phyloP scores from a whole-genome alignment of 2,797 vertebrate species.

The Cossypha dichroa region DNA sequence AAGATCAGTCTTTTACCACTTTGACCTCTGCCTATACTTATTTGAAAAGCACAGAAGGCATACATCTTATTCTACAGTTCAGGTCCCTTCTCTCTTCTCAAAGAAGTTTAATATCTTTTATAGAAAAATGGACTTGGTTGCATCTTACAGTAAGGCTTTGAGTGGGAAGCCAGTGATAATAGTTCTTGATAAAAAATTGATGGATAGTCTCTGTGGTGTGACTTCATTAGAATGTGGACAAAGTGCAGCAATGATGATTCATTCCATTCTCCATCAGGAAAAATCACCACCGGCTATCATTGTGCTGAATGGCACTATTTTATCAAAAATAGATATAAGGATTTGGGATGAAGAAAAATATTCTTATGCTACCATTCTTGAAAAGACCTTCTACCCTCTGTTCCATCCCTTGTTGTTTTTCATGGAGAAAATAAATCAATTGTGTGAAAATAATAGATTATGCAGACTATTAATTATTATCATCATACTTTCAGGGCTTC shows the following conservation, averaged over 20 bases:
- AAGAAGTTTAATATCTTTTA: not conserved
- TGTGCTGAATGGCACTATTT: not conserved
- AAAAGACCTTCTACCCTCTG: not conserved
- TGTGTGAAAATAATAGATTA: slow-evolving; percentile 49
- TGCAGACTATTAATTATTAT: slow-evolving; percentile 46
- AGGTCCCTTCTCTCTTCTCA: not conserved
- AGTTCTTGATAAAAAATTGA: not conserved
- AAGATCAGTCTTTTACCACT: not conserved
- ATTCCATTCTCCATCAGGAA: not conserved
- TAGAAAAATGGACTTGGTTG: not conserved
- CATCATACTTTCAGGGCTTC: slow-evolving; percentile 35
- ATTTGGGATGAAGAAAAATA: not conserved
- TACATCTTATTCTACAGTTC: not conserved
- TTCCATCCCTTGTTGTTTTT: not conserved
- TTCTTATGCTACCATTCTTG: not conserved
- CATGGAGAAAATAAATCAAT: slow-evolving; percentile 33
- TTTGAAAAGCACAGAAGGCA: not conserved
- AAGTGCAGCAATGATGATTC: not conserved
- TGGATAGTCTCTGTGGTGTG: not conserved
- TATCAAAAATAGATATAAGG: not conserved
- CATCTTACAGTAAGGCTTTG: not conserved
- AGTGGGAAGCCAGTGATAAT: not conserved
- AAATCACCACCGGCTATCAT: not conserved
- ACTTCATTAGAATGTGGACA: not conserved
- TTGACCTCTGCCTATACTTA: not conserved